phyloP scores from a whole-genome alignment of 1,140 invertebrate genomes.

The Diorhabda carinulata region DNA sequence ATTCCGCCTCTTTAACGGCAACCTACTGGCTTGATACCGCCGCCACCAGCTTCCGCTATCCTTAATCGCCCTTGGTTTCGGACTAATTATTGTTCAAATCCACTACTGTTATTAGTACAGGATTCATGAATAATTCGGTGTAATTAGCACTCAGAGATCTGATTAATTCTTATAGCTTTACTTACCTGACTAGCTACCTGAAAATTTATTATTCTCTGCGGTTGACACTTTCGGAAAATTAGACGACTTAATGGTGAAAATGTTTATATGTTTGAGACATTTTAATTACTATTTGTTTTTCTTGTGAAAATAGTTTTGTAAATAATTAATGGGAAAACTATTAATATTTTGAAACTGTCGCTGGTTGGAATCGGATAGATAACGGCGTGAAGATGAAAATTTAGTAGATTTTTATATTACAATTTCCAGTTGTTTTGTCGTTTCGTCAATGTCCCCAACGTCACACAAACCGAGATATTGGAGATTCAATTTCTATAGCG shows the following conservation, averaged over 20 bases:
- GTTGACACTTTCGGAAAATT: background rate
- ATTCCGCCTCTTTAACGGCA: no score
- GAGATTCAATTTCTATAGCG: conserved; percentile 28
- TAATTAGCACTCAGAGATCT: conserved; percentile 26
- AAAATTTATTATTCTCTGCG: conserved; percentile 11
- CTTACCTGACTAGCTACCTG: conserved; percentile 5
- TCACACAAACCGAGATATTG: conserved; percentile 18
- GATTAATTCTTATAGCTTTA: conserved; percentile 25
- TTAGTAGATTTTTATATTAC: conserved; percentile 23
- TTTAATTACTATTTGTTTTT: no score
- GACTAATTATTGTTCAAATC: conserved; percentile 32
- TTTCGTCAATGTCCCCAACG: conserved; percentile 11
- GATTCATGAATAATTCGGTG: conserved; percentile 27
- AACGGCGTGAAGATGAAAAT: background rate
- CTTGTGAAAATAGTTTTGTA: no score
- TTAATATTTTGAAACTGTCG: no score
- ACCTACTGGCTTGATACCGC: no score
- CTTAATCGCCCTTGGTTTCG: conserved; percentile 29
- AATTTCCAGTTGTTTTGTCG: conserved; percentile 29
- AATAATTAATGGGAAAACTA: no score
- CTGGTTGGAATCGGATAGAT: background rate
- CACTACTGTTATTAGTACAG: conserved; percentile 27
- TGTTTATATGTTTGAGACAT: no score
- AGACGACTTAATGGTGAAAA: background rate
- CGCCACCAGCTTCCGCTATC: conserved; percentile 7